A percentile compares a stretch with the other conserved stretches of the same genome.
These are phyloP conservation scores for Brachylomia viminalis DNA, from an alignment of 2,888 invertebrate genomes.

Conservation along the genomic window DNA sequence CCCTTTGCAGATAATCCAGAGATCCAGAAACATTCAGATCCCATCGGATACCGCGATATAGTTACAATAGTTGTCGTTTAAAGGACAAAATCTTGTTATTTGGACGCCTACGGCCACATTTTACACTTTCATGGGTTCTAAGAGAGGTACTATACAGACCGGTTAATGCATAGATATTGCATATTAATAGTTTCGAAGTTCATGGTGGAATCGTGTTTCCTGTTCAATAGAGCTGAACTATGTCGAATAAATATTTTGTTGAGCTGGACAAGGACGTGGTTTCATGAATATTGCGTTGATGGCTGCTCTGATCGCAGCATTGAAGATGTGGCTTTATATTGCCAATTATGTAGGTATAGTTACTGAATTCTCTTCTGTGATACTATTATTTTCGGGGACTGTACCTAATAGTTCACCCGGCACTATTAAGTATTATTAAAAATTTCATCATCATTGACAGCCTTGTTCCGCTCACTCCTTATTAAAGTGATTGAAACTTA, in stretches of 20 bases:
- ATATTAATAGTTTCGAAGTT: conserved; percentile 40
- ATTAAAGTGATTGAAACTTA: neutral
- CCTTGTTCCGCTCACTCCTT: neutral
- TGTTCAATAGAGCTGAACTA: conserved; percentile 9
- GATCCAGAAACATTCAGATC: conserved; percentile 85
- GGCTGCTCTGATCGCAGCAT: neutral
- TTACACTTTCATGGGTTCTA: conserved; percentile 71
- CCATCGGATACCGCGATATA: conserved; percentile 82
- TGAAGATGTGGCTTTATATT: neutral
- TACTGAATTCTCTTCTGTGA: too few relatives aligned
- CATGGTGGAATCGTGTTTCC: conserved; percentile 32
- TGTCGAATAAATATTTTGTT: conserved; percentile 29
- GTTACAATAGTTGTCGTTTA: conserved; percentile 88
- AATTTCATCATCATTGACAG: neutral
- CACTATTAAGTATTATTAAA: too few relatives aligned
- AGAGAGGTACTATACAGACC: conserved; percentile 57
- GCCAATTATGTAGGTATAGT: too few relatives aligned
- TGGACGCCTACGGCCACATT: conserved; percentile 85
- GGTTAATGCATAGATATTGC: conserved; percentile 55
- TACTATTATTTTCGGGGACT: too few relatives aligned
- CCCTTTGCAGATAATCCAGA: conserved; percentile 76
- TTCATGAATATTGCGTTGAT: conserved; percentile 11
- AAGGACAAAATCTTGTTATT: conserved; percentile 89
- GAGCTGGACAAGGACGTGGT: neutral
- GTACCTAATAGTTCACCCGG: neutral